These are phyloP conservation scores for Jacana jacana DNA, from an alignment of 2,113 vertebrate genomes.

Conservation along the genomic window DNA sequence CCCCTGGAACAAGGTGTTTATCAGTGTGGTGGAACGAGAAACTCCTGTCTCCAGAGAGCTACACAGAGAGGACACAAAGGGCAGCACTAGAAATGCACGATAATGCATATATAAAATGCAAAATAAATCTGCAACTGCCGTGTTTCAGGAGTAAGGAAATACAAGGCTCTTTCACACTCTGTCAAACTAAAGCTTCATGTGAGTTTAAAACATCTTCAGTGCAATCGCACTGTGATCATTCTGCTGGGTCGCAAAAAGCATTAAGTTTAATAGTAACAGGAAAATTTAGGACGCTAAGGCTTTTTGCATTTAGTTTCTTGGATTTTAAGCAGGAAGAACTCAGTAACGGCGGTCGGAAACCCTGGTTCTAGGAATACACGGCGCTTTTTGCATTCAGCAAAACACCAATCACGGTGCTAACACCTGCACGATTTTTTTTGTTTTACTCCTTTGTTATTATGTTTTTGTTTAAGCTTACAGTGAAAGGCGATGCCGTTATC, in stretches of 20 bases:
- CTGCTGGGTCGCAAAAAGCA: not conserved
- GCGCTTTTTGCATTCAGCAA: fast-evolving
- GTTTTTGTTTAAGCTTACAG: not conserved
- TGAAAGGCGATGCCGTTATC: fast-evolving
- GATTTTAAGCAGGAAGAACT: fast-evolving
- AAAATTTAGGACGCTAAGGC: fast-evolving
- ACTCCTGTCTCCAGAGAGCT: not conserved
- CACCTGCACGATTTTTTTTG: fast-evolving
- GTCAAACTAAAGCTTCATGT: fast-evolving
- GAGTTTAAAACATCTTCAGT: fast-evolving
- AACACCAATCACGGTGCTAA: not conserved
- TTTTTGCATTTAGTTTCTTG: no score
- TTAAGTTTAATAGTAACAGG: not conserved
- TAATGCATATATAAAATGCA: no score
- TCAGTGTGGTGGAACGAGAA: not conserved
- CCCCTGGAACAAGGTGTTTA: not conserved
- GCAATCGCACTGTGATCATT: fast-evolving
- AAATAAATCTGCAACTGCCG: not conserved
- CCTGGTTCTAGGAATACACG: fast-evolving
- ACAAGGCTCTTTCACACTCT: no score
- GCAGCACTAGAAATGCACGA: not conserved
- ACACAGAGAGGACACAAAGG: not conserved
- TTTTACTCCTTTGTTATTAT: no score
- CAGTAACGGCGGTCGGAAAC: fast-evolving
- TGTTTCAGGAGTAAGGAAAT: fast-evolving